phyloP scores from a whole-genome alignment of 2,113 vertebrate species.

The Oreotragus oreotragus region DNA sequence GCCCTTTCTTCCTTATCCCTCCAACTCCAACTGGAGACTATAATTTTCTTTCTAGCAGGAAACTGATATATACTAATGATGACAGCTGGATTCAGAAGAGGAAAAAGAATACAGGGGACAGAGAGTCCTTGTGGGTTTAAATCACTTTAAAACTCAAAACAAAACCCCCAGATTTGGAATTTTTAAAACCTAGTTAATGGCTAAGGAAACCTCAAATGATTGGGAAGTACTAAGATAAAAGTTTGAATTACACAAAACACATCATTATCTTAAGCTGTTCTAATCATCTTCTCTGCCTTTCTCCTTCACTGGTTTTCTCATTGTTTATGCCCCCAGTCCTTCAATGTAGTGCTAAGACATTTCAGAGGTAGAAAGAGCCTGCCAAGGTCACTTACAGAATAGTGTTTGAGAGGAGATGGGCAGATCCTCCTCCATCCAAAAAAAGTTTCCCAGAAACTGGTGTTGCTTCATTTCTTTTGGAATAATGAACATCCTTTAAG shows the following conservation, averaged over 20 bases:
- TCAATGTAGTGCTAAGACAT: neutral
- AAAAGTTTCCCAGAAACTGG: neutral
- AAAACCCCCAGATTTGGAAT: slow-evolving; percentile 53
- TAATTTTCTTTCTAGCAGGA: slow-evolving; percentile 60
- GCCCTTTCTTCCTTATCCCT: neutral
- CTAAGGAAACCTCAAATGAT: slow-evolving; percentile 60
- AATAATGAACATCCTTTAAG: neutral
- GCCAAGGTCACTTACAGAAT: neutral
- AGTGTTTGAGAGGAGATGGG: neutral
- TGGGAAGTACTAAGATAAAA: slow-evolving; percentile 62
- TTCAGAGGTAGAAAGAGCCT: neutral
- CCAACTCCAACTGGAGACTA: neutral
- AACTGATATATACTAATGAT: slow-evolving; percentile 52
- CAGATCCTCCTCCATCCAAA: neutral
- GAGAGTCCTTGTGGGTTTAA: slow-evolving; percentile 56
- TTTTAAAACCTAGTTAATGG: slow-evolving; percentile 61
- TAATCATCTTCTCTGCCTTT: slow-evolving; percentile 45
- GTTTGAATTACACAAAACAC: slow-evolving; percentile 42
- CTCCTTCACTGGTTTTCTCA: neutral
- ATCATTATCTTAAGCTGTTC: slow-evolving; percentile 58
- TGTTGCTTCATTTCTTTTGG: neutral
- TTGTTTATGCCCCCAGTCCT: slow-evolving; percentile 16
- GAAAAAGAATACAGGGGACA: slow-evolving; percentile 52
- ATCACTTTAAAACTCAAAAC: slow-evolving; percentile 59
- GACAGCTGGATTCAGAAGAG: slow-evolving; percentile 61